phyloP scores from a whole-genome alignment of 2,797 vertebrate genomes.

The Esox masquinongy region DNA sequence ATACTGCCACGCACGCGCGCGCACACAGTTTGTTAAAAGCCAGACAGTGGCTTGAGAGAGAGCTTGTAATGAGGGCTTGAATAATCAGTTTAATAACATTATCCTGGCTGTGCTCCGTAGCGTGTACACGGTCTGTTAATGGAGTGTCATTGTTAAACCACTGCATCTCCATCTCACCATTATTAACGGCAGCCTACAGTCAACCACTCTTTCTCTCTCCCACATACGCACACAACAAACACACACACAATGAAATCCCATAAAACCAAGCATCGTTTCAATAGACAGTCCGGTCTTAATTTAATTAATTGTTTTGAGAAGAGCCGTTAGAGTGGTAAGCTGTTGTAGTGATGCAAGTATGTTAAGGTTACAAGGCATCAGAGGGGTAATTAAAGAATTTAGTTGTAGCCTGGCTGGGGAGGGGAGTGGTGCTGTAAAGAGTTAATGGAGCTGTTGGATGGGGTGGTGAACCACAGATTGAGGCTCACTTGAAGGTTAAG shows the following conservation, averaged over 20 bases:
- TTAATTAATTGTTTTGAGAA: slow-evolving; percentile 70
- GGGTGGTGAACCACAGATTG: slow-evolving; percentile 12
- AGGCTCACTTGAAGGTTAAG: slow-evolving; percentile 14
- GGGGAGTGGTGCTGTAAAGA: neutral
- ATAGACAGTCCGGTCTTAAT: slow-evolving; percentile 70
- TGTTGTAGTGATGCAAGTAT: slow-evolving; percentile 35
- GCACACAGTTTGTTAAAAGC: neutral
- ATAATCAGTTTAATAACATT: slow-evolving; percentile 79
- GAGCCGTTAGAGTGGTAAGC: slow-evolving; percentile 65
- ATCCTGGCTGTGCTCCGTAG: slow-evolving; percentile 68
- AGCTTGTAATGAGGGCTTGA: slow-evolving; percentile 53
- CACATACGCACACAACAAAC: slow-evolving; percentile 18
- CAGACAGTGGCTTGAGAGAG: slow-evolving; percentile 18
- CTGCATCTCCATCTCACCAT: slow-evolving; percentile 52
- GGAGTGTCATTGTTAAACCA: slow-evolving; percentile 78
- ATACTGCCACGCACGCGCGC: neutral
- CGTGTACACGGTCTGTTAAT: slow-evolving; percentile 64
- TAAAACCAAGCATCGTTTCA: slow-evolving; percentile 73
- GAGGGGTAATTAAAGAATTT: slow-evolving; percentile 73
- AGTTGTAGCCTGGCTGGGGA: slow-evolving; percentile 48
- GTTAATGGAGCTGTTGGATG: slow-evolving; percentile 26
- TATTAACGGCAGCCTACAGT: slow-evolving; percentile 76
- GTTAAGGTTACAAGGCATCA: slow-evolving; percentile 66
- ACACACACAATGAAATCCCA: slow-evolving; percentile 74
- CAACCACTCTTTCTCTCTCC: slow-evolving; percentile 39